Base-by-base conservation (phyloP, 2,113 vertebrate genomes). In the Neomonachus schauinslandi region DNA sequence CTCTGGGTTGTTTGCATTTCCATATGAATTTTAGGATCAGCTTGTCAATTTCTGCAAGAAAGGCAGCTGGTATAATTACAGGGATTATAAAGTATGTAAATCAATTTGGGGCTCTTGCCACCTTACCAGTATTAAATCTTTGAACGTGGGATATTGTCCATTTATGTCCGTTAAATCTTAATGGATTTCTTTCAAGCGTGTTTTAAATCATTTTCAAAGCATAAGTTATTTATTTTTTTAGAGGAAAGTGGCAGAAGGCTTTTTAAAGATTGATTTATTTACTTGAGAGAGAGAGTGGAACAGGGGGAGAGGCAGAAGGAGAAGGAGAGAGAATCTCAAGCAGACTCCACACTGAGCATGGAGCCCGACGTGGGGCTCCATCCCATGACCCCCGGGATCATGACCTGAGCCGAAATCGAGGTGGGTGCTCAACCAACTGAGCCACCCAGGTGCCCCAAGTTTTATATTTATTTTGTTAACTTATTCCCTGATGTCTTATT, bases 381-480 rank as follows among this genome's bases (percentile, higher is more conserved):
- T 69, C 67, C 19, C 33, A 69, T 1, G 4, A 36, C 67, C 18
- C 33, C 33, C 18, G 67, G 36, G 18, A 19, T 10, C 33, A 36
- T 69, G 16, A 36, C 9, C 67, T 69, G 67, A 69, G 16, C 18
- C 7, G 1, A 69, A 69, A 69, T 69, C 18, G n/a, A 69, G 33
- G 36, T 69, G 67, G 67, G 28, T 31, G 28, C 67, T 36, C 33
- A n/a, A n/a, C 67, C 33, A 36, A 7, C 67, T 19, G 7, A 69
- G 33, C 67, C 67, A 36, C 67, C 33, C 18, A 69, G 33, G 67
- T 9, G 36, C 67, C 67, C 18, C 19, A 87, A 19, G 31, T 89
- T 94, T 96, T 89, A 12, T 81, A 59, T 85, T 72, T 79, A 57
- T 77, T 76, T 91, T 81, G 61, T 87, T 93, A 33, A 69, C 55